A percentile compares a stretch with the other conserved stretches of the same genome.
Evolutionary conservation across 2,113 vertebrate genomes (phyloP).

Genomic region (Siphamia tubifer): DNA sequence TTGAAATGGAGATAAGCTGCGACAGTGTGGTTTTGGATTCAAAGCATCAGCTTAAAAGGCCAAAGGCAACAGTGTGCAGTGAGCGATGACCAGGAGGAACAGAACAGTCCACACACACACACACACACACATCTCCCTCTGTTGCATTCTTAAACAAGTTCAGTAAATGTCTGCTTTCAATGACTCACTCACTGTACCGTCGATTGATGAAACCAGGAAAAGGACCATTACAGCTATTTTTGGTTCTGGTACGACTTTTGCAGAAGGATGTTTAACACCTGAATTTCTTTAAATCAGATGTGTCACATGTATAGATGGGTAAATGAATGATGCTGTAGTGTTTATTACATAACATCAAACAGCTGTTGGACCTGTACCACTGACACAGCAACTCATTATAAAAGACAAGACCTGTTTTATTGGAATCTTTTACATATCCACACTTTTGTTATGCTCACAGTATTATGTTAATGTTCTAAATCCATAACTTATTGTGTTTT

Average conservation of each 20-base stretch:
- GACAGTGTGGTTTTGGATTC: constrained; percentile 19
- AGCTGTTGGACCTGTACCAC: background rate
- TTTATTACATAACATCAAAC: background rate
- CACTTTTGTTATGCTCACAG: no score
- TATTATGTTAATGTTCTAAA: no score
- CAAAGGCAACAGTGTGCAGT: constrained; percentile 7
- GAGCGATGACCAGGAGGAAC: background rate
- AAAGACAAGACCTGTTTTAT: no score
- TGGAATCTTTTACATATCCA: no score
- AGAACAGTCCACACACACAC: background rate
- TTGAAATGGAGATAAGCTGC: constrained; percentile 24
- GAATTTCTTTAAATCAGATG: background rate
- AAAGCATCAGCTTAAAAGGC: constrained; percentile 27
- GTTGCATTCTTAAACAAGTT: background rate
- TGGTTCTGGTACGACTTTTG: no score
- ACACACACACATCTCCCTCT: background rate
- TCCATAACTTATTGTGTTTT: no score
- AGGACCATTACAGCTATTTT: background rate
- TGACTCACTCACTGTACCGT: background rate
- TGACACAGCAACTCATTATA: no score
- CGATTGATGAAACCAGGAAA: constrained; percentile 2
- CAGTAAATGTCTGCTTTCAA: background rate
- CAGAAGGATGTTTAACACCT: no score
- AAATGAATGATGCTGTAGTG: background rate
- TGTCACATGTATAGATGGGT: no score